Evolutionary conservation across 2,888 invertebrate genomes (phyloP).

Genomic region (Druceiella hillmani): DNA sequence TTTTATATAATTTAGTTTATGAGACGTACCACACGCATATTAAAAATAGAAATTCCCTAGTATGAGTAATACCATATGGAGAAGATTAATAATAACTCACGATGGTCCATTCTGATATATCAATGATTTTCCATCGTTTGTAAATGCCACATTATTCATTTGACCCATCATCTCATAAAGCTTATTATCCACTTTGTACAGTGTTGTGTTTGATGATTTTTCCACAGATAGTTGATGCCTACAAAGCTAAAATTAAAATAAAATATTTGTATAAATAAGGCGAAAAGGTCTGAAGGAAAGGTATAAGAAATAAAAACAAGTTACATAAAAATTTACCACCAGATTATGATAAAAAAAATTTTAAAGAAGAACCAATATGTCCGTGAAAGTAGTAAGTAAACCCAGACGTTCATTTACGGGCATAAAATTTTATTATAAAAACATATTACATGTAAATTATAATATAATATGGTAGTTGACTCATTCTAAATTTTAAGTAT

Average conservation of each 20-base stretch:
- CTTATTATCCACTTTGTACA: constrained; percentile 27
- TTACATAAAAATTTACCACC: background rate
- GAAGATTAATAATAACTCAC: too few species aligned
- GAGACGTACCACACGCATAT: too few species aligned
- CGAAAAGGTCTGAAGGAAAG: background rate
- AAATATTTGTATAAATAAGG: too few species aligned
- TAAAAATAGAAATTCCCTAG: too few species aligned
- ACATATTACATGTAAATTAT: too few species aligned
- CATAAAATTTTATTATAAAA: too few species aligned
- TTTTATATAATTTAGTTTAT: too few species aligned
- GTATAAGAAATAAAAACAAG: constrained; percentile 5
- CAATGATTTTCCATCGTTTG: constrained; percentile 32
- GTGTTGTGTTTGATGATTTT: constrained; percentile 14
- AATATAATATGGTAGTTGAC: too few species aligned
- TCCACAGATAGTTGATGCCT: constrained; percentile 30
- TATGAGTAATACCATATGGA: too few species aligned
- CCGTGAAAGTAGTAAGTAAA: too few species aligned
- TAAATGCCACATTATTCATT: constrained; percentile 30
- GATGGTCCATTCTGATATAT: constrained; percentile 36
- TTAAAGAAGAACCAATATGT: constrained; percentile 1
- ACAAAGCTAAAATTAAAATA: constrained; percentile 34
- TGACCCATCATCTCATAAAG: constrained; percentile 33
- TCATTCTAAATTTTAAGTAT: too few species aligned
- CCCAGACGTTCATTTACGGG: too few species aligned
- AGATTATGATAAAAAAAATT: background rate